Evolutionary conservation across 1,140 invertebrate species (phyloP).

Genomic region (Coboldia fuscipes): DNA sequence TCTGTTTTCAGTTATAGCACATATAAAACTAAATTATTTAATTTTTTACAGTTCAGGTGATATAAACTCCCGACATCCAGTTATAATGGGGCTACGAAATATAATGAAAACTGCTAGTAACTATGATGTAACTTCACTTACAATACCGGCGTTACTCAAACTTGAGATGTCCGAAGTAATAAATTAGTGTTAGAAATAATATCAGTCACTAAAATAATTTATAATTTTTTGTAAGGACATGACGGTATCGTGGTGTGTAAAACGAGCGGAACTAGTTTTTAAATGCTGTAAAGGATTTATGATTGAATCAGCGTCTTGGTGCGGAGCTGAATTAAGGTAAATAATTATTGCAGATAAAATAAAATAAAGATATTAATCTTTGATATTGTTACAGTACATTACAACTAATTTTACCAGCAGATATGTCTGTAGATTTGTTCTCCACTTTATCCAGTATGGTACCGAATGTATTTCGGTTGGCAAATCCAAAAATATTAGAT

Average conservation of each 20-base stretch:
- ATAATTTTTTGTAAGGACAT: slow-evolving; percentile 50
- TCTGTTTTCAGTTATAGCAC: slow-evolving; percentile 20
- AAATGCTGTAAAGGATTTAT: slow-evolving; percentile 99
- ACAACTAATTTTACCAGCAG: slow-evolving; percentile 35
- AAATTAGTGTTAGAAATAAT: slow-evolving; percentile 1
- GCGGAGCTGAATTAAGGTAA: slow-evolving; percentile 74
- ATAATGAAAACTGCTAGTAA: slow-evolving; percentile 85
- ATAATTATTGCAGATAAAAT: slow-evolving; percentile 29
- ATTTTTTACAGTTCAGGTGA: slow-evolving; percentile 37
- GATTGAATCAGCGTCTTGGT: slow-evolving; percentile 91
- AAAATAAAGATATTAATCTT: background rate
- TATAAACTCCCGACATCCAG: slow-evolving; percentile 87
- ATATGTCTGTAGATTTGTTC: slow-evolving; percentile 71
- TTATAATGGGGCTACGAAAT: slow-evolving; percentile 85
- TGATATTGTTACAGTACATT: slow-evolving; percentile 11
- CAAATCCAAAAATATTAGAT: slow-evolving; percentile 47
- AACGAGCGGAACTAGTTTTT: slow-evolving; percentile 86
- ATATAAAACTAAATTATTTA: slow-evolving; percentile 2
- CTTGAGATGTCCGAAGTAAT: slow-evolving; percentile 85
- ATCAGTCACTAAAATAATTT: slow-evolving; percentile 1
- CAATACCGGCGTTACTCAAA: slow-evolving; percentile 75
- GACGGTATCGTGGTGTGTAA: slow-evolving; percentile 90
- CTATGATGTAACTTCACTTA: slow-evolving; percentile 81
- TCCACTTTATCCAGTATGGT: slow-evolving; percentile 65
- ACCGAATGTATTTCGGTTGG: slow-evolving; percentile 73